These are phyloP conservation scores for Chrysolina haemoptera DNA, from an alignment of 2,888 invertebrate genomes.

Conservation along the genomic window DNA sequence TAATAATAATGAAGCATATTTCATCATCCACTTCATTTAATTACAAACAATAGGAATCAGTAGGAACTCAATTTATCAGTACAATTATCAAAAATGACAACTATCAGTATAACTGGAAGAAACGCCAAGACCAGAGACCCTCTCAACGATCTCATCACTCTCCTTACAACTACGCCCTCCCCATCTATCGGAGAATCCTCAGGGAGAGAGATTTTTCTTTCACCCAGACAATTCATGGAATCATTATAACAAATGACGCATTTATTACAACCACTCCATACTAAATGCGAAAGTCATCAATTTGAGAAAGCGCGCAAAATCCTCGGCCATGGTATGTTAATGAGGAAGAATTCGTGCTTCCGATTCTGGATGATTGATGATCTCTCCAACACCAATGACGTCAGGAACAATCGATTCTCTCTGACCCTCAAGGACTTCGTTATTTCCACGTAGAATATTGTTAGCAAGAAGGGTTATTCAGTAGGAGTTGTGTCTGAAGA, in stretches of 20 bases:
- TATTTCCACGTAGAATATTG: neutral
- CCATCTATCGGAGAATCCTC: neutral
- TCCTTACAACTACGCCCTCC: neutral
- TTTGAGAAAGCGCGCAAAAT: neutral
- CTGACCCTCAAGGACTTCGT: conserved; percentile 25
- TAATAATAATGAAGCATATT: no score
- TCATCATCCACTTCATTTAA: no score
- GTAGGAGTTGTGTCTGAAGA: no score
- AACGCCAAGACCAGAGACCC: neutral
- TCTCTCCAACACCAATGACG: conserved; percentile 29
- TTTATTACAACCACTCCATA: conserved; percentile 13
- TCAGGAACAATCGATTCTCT: conserved; percentile 36
- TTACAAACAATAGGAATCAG: neutral
- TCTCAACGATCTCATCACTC: neutral
- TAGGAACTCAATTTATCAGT: neutral
- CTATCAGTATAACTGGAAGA: neutral
- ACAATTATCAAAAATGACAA: neutral
- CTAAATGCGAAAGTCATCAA: conserved; percentile 12
- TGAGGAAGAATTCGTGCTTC: conserved; percentile 20
- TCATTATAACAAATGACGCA: conserved; percentile 17
- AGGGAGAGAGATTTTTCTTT: conserved; percentile 2
- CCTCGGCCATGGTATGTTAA: conserved; percentile 11
- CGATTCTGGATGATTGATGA: conserved; percentile 35
- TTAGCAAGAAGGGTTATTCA: neutral
- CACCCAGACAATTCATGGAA: neutral